Percentiles rank a stretch among this genome's conserved stretches.
Conservation (phyloP, 2,113 vertebrate species). For the Hippocampus comes region DNA sequence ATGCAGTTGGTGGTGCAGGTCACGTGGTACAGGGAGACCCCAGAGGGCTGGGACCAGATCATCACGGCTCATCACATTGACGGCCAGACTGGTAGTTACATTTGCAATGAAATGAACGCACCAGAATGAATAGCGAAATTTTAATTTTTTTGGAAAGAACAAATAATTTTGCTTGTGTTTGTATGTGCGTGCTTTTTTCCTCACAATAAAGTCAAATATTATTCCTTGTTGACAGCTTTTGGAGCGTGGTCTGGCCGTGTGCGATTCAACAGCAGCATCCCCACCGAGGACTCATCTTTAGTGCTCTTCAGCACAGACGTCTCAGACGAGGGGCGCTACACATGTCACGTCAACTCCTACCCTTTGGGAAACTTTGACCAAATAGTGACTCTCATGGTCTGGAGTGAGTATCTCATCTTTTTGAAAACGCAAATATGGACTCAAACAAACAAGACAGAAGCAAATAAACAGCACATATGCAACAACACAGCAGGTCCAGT, state of each 20-base stretch:
- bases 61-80: constrained; percentile 49
- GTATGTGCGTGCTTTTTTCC: too few species aligned
- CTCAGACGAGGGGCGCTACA: constrained; percentile 63
- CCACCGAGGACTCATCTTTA: constrained; percentile 59
- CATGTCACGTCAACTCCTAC: constrained; percentile 60
- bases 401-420: constrained; percentile 63
- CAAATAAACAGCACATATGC: not conserved
- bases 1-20: constrained; percentile 59
- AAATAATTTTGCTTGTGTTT: too few species aligned
- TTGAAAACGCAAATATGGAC: not conserved
- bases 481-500: too few species aligned
- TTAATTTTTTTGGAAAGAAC: too few species aligned
- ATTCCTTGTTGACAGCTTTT: constrained; percentile 35
- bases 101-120: too few species aligned
- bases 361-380: constrained; percentile 65
- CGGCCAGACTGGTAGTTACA: constrained; percentile 60
- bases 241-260: constrained; percentile 46
- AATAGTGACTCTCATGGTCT: constrained; percentile 54
- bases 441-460: not conserved
- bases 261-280: constrained; percentile 54
- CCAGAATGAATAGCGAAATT: too few species aligned
- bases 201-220: too few species aligned
- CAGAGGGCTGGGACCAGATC: constrained; percentile 59
- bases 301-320: constrained; percentile 57
- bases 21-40: constrained; percentile 54